A percentile compares a stretch with the other conserved stretches of the same genome.
phyloP scores from a whole-genome alignment of 2,113 vertebrate species.

The Fulica atra region DNA sequence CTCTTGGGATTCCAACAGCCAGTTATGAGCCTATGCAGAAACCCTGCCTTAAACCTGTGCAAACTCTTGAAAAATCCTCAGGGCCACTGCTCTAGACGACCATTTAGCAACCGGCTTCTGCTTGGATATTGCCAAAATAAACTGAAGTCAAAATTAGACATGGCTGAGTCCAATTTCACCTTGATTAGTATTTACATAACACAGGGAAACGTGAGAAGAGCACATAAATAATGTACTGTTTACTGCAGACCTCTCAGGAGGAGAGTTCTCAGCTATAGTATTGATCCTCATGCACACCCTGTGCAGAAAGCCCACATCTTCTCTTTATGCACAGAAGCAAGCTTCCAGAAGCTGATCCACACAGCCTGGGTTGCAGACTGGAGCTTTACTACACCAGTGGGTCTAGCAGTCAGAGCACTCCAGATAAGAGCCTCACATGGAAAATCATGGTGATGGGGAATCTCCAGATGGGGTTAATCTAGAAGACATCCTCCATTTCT shows the following conservation, averaged over 20 bases:
- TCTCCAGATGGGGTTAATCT: background rate
- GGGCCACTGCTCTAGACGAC: background rate
- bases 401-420: background rate
- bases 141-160: background rate
- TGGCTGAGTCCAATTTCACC: constrained; percentile 47
- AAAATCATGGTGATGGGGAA: background rate
- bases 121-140: constrained; percentile 28
- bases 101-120: background rate
- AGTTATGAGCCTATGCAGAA: background rate
- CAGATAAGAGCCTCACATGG: background rate
- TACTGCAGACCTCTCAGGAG: constrained; percentile 19
- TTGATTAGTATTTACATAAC: constrained; percentile 64
- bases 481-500: background rate
- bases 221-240: constrained; percentile 51
- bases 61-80: background rate
- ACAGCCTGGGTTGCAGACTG: background rate
- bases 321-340: background rate
- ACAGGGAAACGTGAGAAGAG: constrained; percentile 35
- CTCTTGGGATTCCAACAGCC: background rate
- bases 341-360: background rate
- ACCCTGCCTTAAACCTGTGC: background rate
- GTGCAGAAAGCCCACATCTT: background rate
- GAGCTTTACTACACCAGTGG: background rate
- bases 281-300: background rate
- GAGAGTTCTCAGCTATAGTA: background rate